These are phyloP conservation scores for Rissa tridactyla DNA, from an alignment of 2,113 vertebrate species.

Conservation along the genomic window DNA sequence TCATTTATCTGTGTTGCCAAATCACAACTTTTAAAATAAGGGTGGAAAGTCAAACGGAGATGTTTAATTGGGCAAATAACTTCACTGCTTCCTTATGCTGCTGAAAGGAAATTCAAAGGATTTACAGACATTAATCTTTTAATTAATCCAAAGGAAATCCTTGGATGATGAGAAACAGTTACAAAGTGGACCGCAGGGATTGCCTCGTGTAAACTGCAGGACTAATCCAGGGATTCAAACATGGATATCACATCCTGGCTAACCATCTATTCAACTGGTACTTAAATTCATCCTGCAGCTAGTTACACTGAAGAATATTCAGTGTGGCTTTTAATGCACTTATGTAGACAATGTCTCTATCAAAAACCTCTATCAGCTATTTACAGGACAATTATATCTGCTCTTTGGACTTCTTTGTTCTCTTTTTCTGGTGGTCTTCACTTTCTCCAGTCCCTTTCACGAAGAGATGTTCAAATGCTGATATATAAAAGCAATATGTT, in stretches of 20 bases:
- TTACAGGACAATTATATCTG: background rate
- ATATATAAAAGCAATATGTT: background rate
- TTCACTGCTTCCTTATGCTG: background rate
- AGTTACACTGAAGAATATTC: background rate
- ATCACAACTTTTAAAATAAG: background rate
- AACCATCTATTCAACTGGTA: background rate
- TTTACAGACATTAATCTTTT: slow-evolving; percentile 25
- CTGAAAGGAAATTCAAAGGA: slow-evolving; percentile 18
- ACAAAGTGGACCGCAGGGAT: background rate
- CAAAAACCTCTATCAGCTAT: background rate
- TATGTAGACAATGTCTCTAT: background rate
- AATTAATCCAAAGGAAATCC: slow-evolving; percentile 37
- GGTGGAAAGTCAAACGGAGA: background rate
- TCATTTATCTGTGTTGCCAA: background rate
- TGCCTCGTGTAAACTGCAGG: background rate
- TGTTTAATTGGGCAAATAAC: slow-evolving; percentile 34
- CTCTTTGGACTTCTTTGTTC: background rate
- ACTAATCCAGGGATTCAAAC: background rate
- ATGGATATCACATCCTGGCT: background rate
- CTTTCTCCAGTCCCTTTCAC: background rate
- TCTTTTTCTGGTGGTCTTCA: background rate
- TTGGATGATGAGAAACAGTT: slow-evolving; percentile 27
- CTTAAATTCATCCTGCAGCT: background rate
- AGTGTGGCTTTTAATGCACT: background rate
- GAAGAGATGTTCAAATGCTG: background rate